Evolutionary conservation across 2,888 invertebrate species (phyloP).

Genomic region (Temnothorax ravouxi): DNA sequence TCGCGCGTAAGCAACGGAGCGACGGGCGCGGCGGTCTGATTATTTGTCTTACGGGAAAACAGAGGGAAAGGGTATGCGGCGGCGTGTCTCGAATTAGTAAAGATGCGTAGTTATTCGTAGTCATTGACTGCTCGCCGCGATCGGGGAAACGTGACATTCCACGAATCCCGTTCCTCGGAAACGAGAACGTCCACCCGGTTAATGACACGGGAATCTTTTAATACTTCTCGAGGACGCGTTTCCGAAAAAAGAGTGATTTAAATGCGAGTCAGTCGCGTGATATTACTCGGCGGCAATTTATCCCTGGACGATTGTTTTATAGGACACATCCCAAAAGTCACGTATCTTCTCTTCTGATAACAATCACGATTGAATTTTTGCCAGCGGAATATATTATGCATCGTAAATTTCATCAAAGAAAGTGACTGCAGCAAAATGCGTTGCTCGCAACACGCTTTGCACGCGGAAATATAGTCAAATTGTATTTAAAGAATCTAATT

Average conservation of each 20-base stretch:
- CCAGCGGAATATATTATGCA: neutral
- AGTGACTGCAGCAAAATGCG: neutral
- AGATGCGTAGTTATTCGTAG: constrained; percentile 30
- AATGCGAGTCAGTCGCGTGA: constrained; percentile 27
- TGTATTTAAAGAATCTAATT: neutral
- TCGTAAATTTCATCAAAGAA: neutral
- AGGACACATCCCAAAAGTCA: constrained; percentile 6
- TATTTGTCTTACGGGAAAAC: constrained; percentile 56
- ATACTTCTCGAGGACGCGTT: constrained; percentile 20
- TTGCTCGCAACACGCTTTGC: neutral
- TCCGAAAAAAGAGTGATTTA: constrained; percentile 39
- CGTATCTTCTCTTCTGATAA: neutral
- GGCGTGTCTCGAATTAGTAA: constrained; percentile 40
- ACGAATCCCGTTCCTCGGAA: constrained; percentile 35
- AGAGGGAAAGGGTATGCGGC: constrained; percentile 5
- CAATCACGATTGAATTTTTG: neutral
- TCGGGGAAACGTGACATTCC: constrained; percentile 50
- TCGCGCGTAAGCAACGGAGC: constrained; percentile 55
- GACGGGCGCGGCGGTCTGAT: constrained; percentile 36
- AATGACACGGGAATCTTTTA: constrained; percentile 44
- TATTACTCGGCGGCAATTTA: constrained; percentile 38
- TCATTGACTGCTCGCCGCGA: constrained; percentile 38
- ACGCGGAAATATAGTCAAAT: neutral
- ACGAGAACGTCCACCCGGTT: constrained; percentile 22
- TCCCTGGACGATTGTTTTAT: constrained; percentile 29